Evolutionary conservation across 2,797 vertebrate genomes (phyloP), one percentile per base, ranked within the genome.

Genomic region (Eulemur albifrons): DNA sequence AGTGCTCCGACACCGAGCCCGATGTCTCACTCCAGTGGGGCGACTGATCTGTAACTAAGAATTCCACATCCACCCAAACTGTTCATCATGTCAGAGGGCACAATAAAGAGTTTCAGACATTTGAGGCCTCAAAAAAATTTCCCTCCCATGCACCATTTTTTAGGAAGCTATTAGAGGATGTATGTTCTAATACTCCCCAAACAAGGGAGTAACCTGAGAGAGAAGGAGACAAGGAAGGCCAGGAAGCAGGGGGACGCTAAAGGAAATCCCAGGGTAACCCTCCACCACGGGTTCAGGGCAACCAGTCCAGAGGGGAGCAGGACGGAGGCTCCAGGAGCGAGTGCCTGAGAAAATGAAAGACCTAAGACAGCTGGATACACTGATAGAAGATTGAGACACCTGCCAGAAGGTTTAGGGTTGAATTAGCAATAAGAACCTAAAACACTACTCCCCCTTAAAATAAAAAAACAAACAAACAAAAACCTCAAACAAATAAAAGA

Each of bases 381-480:
- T 30, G 23, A 81, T 65, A 45, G 38, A 52, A 35, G 23, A 84
- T 43, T 65, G 1, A 30, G 89, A 48, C 2, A 30, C 6, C 18
- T 25, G 18, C 54, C 35, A 59, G 89, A 82, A 76, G 67, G 52
- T 5, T 25, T 17, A 43, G 3, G 6, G 12, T 59, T 70, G 23
- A 76, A 35, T 21, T 7, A 76, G 75, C 35, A 57, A 7, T 20
- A 63, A 70, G 61, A 89, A 70, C 17, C 57, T 0, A 23, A 43
- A 65, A 76, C 45, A 77, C 21, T 38, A 75, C 7, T 93, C 6
- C 18, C 83, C 38, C 32, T 85, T 82, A 50, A 87, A 87, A 54
- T 48, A 65, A 79, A 57, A 4, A 79, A 65, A 20, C 35, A 90
- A 67, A 67, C 9, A 76, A 52, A 48, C 18, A 35, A 54, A 73